These are phyloP conservation scores for Aleiodes alternator DNA, from an alignment of 2,888 invertebrate genomes.

Conservation along the genomic window DNA sequence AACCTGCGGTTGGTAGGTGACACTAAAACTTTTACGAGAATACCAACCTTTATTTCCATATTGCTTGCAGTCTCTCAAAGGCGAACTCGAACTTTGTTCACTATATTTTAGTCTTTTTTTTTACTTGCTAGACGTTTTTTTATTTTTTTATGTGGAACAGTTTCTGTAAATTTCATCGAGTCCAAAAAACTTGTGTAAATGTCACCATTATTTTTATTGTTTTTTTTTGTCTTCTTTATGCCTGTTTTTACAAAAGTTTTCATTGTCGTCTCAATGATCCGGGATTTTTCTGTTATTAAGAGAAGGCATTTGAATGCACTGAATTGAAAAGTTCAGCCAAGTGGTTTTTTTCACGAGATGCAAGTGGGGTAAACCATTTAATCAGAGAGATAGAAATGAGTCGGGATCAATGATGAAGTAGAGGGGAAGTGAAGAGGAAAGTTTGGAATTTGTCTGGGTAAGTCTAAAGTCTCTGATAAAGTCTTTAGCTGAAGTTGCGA, in stretches of 20 bases:
- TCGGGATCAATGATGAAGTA: slow-evolving; percentile 17
- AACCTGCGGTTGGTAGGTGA: slow-evolving; percentile 65
- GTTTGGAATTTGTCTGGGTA: slow-evolving; percentile 36
- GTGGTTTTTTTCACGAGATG: slow-evolving; percentile 24
- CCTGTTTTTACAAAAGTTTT: slow-evolving; percentile 7
- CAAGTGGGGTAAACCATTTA: slow-evolving; percentile 36
- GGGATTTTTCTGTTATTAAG: slow-evolving; percentile 2
- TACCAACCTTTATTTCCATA: slow-evolving; percentile 71
- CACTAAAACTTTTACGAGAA: slow-evolving; percentile 71
- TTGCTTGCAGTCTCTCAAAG: slow-evolving; percentile 59
- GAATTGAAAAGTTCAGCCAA: slow-evolving; percentile 17
- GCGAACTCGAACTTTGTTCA: slow-evolving; percentile 47
- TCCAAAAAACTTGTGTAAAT: slow-evolving; percentile 22
- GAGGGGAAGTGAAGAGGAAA: slow-evolving; percentile 19
- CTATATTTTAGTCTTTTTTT: slow-evolving; percentile 13
- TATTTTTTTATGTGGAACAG: slow-evolving; percentile 37
- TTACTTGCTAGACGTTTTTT: neutral
- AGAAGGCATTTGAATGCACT: neutral
- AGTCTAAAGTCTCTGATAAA: slow-evolving; percentile 39
- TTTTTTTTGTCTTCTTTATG: neutral
- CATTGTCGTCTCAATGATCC: neutral
- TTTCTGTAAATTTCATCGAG: slow-evolving; percentile 52
- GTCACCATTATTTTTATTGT: slow-evolving; percentile 13
- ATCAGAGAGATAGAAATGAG: slow-evolving; percentile 31
- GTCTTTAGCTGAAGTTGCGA: slow-evolving; percentile 34